These are phyloP conservation scores for Prionailurus viverrinus DNA, from an alignment of 2,113 vertebrate genomes.

Conservation along the genomic window DNA sequence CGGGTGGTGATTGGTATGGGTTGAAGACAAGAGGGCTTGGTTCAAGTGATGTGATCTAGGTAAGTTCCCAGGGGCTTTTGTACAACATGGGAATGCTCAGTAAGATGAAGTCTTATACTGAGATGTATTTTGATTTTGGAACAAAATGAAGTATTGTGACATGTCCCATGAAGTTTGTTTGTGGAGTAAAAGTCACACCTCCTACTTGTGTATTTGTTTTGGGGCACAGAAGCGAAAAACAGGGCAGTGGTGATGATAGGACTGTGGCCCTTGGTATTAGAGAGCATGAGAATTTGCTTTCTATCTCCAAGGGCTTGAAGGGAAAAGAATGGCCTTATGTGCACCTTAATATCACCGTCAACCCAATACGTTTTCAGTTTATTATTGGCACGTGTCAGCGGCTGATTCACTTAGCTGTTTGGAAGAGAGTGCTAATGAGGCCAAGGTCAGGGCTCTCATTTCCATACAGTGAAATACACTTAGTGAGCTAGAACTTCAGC, in stretches of 20 bases:
- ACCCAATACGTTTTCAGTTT: background rate
- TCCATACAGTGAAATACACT: constrained; percentile 47
- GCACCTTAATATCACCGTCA: background rate
- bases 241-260: background rate
- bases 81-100: background rate
- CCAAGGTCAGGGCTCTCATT: constrained; percentile 64
- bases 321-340: background rate
- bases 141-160: constrained; percentile 29
- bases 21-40: background rate
- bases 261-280: background rate
- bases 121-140: constrained; percentile 37
- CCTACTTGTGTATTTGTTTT: background rate
- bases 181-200: constrained; percentile 20
- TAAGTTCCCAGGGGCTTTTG: background rate
- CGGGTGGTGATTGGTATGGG: background rate
- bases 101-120: background rate
- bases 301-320: background rate
- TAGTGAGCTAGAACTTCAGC: constrained; percentile 49
- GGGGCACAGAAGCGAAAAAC: background rate
- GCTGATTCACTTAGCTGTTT: constrained; percentile 59
- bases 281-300: constrained; percentile 34
- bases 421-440: constrained; percentile 52
- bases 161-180: constrained; percentile 19
- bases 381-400: background rate
- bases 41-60: background rate